Evolutionary conservation across 92 coral and sea anemone species (phyloP).

Genomic region (Siderastrea radians): DNA sequence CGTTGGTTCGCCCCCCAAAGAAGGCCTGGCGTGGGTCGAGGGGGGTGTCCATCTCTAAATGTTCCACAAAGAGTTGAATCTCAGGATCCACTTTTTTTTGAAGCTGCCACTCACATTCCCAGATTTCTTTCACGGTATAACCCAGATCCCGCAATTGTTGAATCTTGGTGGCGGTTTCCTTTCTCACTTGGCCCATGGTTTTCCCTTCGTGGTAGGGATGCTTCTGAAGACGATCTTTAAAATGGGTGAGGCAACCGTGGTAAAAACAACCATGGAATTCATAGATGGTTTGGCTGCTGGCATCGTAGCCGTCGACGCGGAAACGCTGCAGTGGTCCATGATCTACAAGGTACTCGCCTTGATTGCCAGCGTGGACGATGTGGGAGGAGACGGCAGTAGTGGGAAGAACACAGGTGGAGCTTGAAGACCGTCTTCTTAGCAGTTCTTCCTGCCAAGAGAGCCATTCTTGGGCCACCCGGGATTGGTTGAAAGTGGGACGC

Average conservation of each 20-base stretch:
- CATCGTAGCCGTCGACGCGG: too few species aligned
- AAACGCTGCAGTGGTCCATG: too few species aligned
- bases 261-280: too few species aligned
- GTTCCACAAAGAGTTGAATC: not conserved
- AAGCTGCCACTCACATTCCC: not conserved
- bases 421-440: not conserved
- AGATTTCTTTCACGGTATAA: not conserved
- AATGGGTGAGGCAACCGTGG: not conserved
- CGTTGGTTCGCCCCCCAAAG: not conserved
- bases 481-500: not conserved
- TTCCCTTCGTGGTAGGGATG: not conserved
- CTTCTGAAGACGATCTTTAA: not conserved
- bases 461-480: not conserved
- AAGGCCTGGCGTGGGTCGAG: not conserved
- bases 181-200: not conserved
- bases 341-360: rapidly evolving
- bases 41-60: not conserved
- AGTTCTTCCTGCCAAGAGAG: not conserved
- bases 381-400: too few species aligned
- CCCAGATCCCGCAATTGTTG: not conserved
- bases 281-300: too few species aligned
- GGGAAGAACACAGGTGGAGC: too few species aligned
- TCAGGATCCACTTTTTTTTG: not conserved
- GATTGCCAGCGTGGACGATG: not conserved
- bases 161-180: not conserved